Conservation (phyloP, 2,113 vertebrate genomes). For the Vanacampus margaritifer region DNA sequence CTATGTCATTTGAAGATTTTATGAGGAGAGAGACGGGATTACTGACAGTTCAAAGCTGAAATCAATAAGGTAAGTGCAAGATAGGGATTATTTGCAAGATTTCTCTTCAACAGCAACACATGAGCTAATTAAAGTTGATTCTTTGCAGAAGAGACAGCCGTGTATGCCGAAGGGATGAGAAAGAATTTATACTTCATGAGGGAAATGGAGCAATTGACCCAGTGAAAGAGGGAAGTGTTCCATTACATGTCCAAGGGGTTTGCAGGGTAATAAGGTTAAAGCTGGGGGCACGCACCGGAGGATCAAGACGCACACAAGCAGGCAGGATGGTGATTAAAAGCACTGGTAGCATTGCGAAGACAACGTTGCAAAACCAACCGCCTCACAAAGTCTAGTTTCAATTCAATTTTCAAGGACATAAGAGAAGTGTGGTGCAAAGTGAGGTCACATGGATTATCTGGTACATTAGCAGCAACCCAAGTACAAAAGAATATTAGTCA, state of each 20-base stretch:
- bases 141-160: constrained; percentile 34
- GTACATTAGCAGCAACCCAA: background rate
- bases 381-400: background rate
- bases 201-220: constrained; percentile 61
- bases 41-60: constrained; percentile 52
- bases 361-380: constrained; percentile 22
- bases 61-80: constrained; percentile 40
- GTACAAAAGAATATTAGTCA: background rate
- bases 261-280: constrained; percentile 65
- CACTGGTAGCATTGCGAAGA: constrained; percentile 18
- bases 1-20: constrained; percentile 24
- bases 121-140: constrained; percentile 52
- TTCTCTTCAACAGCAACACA: constrained; percentile 16
- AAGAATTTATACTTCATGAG: constrained; percentile 61
- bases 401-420: background rate
- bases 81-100: constrained; percentile 23
- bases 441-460: background rate
- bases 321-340: constrained; percentile 19
- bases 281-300: constrained; percentile 36
- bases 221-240: constrained; percentile 64
- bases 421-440: background rate
- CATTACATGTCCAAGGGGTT: constrained; percentile 57
- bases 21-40: constrained; percentile 21
- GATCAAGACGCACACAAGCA: constrained; percentile 48
- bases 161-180: constrained; percentile 46